phyloP scores from a whole-genome alignment of 92 coral and sea anemone species.

The Epizoanthus ramosus region DNA sequence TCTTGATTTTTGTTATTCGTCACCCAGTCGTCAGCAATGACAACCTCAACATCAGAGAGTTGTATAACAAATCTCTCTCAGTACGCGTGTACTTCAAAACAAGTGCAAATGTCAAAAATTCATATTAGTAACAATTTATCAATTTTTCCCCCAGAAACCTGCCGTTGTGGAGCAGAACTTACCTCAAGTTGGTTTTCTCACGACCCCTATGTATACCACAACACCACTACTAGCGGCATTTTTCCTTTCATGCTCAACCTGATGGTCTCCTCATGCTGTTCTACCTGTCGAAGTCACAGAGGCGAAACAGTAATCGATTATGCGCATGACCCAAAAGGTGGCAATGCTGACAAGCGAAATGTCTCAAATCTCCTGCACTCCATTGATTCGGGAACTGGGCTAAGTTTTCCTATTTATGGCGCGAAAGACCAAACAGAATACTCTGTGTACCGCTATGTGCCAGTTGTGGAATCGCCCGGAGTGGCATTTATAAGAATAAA shows the following conservation, averaged over 20 bases:
- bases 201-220: slow-evolving; percentile 66
- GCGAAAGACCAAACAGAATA: slow-evolving; percentile 57
- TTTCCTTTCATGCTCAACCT: slow-evolving; percentile 71
- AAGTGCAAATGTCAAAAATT: too few relatives aligned
- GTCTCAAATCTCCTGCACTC: slow-evolving; percentile 30
- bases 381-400: slow-evolving; percentile 55
- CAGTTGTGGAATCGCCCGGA: slow-evolving; percentile 75
- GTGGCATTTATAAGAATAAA: slow-evolving; percentile 66
- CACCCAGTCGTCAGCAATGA: too few relatives aligned
- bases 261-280: slow-evolving; percentile 66
- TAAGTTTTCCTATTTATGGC: slow-evolving; percentile 82
- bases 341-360: slow-evolving; percentile 24
- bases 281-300: slow-evolving; percentile 64
- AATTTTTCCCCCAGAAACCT: slow-evolving; percentile 63
- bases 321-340: slow-evolving; percentile 43
- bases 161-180: slow-evolving; percentile 68
- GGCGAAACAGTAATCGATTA: slow-evolving; percentile 52
- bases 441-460: slow-evolving; percentile 62
- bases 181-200: slow-evolving; percentile 68
- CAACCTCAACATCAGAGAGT: too few relatives aligned
- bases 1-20: too few relatives aligned
- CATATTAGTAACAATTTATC: neutral
- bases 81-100: too few relatives aligned
- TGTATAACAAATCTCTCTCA: too few relatives aligned
- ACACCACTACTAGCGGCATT: slow-evolving; percentile 50